Conservation (phyloP, 1,140 invertebrate genomes). For the Zaprionus africanus region DNA sequence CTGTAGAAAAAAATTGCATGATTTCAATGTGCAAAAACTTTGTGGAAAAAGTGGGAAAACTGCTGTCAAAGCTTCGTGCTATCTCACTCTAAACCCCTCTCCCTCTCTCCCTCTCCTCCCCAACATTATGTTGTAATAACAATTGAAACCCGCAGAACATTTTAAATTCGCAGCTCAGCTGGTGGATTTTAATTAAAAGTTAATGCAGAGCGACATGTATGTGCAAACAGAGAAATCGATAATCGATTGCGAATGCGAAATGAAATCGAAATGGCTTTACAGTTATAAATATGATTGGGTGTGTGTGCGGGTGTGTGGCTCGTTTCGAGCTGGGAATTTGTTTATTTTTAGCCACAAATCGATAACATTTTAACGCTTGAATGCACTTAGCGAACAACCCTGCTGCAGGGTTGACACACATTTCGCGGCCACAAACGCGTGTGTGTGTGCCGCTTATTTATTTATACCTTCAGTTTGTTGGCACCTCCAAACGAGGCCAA, state of each 20-base stretch:
- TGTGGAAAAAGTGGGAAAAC: not conserved
- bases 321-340: slow-evolving; percentile 15
- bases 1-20: not conserved
- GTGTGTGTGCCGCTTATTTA: slow-evolving; percentile 28
- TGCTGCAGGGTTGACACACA: slow-evolving; percentile 32
- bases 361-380: slow-evolving; percentile 77
- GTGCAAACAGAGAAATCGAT: not conserved
- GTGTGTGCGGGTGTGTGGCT: slow-evolving; percentile 4
- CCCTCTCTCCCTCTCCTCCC: too few relatives aligned
- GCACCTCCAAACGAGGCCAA: slow-evolving; percentile 13
- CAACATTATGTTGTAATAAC: not conserved
- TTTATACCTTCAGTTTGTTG: slow-evolving; percentile 37
- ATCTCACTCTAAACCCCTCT: not conserved
- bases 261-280: not conserved
- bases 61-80: not conserved
- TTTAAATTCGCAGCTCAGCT: not conserved
- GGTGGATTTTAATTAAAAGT: not conserved
- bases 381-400: slow-evolving; percentile 63
- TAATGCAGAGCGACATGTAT: not conserved
- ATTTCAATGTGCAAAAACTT: not conserved
- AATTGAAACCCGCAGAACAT: not conserved
- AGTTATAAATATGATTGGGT: not conserved
- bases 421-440: slow-evolving; percentile 19
- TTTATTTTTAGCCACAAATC: slow-evolving; percentile 77
- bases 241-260: not conserved